Percentiles rank a stretch among this genome's conserved stretches.
Evolutionary conservation across 92 coral and sea anemone species (phyloP).

Genomic region (Phenganax marumi): DNA sequence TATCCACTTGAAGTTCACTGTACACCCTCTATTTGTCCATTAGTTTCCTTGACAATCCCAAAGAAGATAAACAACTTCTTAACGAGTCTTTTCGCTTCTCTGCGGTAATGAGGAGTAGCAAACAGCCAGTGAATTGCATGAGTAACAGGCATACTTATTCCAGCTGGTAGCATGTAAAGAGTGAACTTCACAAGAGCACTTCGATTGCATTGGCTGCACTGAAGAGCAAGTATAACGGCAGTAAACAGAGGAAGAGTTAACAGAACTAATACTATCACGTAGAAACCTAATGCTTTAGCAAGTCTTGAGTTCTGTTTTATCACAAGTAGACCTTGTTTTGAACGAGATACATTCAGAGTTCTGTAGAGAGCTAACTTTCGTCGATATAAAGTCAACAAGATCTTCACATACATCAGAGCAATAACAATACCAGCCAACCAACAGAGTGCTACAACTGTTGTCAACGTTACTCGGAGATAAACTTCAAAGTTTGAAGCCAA

Average conservation of each 20-base stretch:
- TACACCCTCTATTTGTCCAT: background rate
- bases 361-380: slow-evolving; percentile 9
- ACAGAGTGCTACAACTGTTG: background rate
- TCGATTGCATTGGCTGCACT: background rate
- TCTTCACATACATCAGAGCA: background rate
- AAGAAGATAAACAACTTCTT: background rate
- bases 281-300: slow-evolving; percentile 9
- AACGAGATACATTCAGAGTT: slow-evolving; percentile 1
- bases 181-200: background rate
- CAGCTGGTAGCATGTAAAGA: background rate
- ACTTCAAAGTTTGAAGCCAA: slow-evolving; percentile 18
- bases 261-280: background rate
- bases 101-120: slow-evolving; percentile 13
- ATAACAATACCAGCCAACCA: slow-evolving; percentile 16
- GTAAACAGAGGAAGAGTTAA: slow-evolving; percentile 19
- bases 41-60: background rate
- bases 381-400: slow-evolving; percentile 7
- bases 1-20: background rate
- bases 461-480: background rate
- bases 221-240: background rate
- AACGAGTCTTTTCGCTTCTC: slow-evolving; percentile 12
- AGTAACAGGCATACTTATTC: background rate
- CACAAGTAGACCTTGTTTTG: slow-evolving; percentile 32
- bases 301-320: slow-evolving; percentile 34
- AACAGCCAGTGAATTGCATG: slow-evolving; percentile 18